Evolutionary conservation across 2,888 invertebrate species (phyloP), one percentile per base, ranked within the genome.

Genomic region (Eilema griseolum): DNA sequence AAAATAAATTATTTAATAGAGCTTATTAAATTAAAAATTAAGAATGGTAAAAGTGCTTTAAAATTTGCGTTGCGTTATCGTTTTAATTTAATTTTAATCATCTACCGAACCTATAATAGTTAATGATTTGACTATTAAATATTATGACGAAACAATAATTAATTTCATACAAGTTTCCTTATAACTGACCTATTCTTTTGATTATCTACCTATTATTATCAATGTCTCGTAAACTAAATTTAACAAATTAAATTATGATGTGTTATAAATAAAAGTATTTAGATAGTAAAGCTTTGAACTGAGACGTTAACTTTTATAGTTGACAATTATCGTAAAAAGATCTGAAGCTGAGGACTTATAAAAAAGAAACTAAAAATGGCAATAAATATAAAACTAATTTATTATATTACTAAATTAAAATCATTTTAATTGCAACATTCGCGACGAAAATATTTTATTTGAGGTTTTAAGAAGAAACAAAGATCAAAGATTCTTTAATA

Each of bases 401-500:
- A 46, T 46, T 20, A 52, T n/a, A n/a, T 52, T 52, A 52, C 52
- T 52, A n/a, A 52, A 52, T 52, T 52, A 52, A n/a, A 52, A 8
- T 10, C n/a, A 1, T 52, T 52, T 52, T 52, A 52, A 52, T 52
- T 52, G n/a, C 46, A 46, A 46, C 46, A 52, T 52, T 52, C n/a
- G 10, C n/a, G 52, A n/a, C 0, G 16, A 52, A n/a, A 52, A 52
- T 52, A 52, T 46, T 46, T 46, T 46, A 20, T 1, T 46, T 20
- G 46, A 3, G 14, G 5, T 46, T 46, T 46, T 46, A 7, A 46
- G 16, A 46, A 52, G 52, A n/a, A 20, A 52, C 52, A 52, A 52
- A 52, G 52, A 52, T 52, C 52, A 52, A 52, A 52, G 52, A n/a
- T 52, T n/a, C n/a, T n/a, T n/a, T n/a, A n/a, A n/a, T n/a, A n/a